Base-by-base conservation (phyloP, 35 echinoderm and acorn worm genomes). In the Diadema setosum region DNA sequence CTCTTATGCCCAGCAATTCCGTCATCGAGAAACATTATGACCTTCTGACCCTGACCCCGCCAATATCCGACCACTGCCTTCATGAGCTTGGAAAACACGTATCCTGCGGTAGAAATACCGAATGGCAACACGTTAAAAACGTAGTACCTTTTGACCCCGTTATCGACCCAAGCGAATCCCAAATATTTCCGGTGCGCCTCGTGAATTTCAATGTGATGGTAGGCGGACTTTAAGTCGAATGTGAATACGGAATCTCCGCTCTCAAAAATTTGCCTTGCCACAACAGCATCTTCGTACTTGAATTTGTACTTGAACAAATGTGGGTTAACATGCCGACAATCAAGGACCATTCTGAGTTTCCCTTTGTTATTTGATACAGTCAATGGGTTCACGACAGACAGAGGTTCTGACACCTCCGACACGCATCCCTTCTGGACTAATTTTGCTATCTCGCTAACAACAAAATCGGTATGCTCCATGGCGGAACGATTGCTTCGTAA, bases 221-320 rank as follows among this genome's bases (percentile, higher is more conserved):
- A 84, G 5, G 39, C 88, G 1, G 80, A 84, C 64, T 84, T 90
- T 3, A 90, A 39, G 26, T 90, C 88, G 33, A 84, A 90, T 0
- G 49, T 52, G 25, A 73, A 90, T 17, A 90, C 18, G n/a, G 52
- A 56, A 48, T 63, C 58, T 0, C 80, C 80, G 7, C n/a, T 49
- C 27, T 61, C 27, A 16, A 90, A 83, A 4, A 46, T 32, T 8
- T 61, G 5, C 1, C 5, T 5, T 1, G 37, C 88, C 2, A 45
- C 43, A 12, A 3, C 7, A 23, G 52, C 65, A 6, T 87, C 65
- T 16, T 89, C 88, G 41, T 43, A 50, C 42, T 84, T 67, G 9
- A 90, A 85, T 14, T 90, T 70, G 3, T 56, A 5, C 49, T 90
- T 91, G 55, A 61, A 69, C 12, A 85, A 70, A 91, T 74, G 83